Evolutionary conservation across 2,888 invertebrate species (phyloP), one percentile per base, ranked within the genome.

Genomic region (Linyphia triangularis): DNA sequence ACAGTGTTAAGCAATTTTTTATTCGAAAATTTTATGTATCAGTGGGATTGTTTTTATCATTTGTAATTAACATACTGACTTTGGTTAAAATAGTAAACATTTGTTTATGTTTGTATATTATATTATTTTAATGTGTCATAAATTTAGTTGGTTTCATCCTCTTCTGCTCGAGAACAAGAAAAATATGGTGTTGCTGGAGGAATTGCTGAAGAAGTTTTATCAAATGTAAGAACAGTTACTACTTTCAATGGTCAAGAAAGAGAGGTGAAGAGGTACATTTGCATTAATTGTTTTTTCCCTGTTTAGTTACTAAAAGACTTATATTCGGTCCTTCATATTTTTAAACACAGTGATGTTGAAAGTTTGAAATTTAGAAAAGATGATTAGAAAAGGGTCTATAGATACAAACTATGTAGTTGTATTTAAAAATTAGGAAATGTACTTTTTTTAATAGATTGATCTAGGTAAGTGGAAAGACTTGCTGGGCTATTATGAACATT

Each of bases 161-260:
- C 93, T 57, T 92, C 93, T 16, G 92, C 92, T 19, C 90, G 92
- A 83, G 94, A 94, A 89, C 93, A 92, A 22, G 90, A 91, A n/a
- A 91, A 91, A 86, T 92, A 93, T 88, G 91, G 92, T 16, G 88
- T 89, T 16, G 92, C 92, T 6, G 92, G 92, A 24, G 92, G 91
- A 19, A 91, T 92, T 51, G 92, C 92, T 2, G 92, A 92, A 83
- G 92, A 92, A 89, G 92, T 92, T 19, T 89, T 92, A 13, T 90
- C 91, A 65, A 92, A 91, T 40, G 91, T 92, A 30, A 90, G 92
- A 70, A 92, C 92, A 1, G 92, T 92, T 10, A 91, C 91, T 9
- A 91, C 92, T 0, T 90, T 92, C 67, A 92, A 92, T 86, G 92
- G 92, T 13, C 92, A 93, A 88, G 90, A 90, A 40, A 81, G 91